Percentiles rank a stretch among this genome's conserved stretches.
Evolutionary conservation across 2,797 vertebrate species (phyloP).

Genomic region (Parauchenoglanis punctatus): DNA sequence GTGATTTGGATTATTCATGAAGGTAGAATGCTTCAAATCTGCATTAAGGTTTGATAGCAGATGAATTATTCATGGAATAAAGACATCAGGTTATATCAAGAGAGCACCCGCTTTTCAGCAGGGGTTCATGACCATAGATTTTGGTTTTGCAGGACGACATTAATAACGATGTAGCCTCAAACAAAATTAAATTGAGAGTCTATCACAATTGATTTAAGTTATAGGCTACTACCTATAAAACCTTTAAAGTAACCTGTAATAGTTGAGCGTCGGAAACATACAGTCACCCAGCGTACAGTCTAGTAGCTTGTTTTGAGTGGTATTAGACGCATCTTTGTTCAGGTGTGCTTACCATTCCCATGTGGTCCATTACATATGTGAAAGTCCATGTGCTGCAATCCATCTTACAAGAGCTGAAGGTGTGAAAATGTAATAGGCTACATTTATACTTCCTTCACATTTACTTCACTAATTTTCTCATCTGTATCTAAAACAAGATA

Average conservation of each 20-base stretch:
- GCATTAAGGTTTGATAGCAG: constrained; percentile 52
- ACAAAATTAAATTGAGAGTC: not conserved
- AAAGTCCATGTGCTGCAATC: not conserved
- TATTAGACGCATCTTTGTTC: not conserved
- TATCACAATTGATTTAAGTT: not conserved
- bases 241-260: not conserved
- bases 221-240: not conserved
- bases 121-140: not conserved
- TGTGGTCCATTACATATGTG: not conserved
- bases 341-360: not conserved
- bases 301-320: not conserved
- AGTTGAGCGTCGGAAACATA: not conserved
- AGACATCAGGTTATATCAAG: constrained; percentile 48
- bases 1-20: constrained; percentile 57
- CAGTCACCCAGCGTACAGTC: not conserved
- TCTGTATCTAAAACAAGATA: not conserved
- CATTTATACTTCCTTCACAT: not conserved
- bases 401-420: not conserved
- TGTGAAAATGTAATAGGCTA: not conserved
- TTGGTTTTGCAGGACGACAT: not conserved
- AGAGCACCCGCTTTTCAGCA: not conserved
- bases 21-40: constrained; percentile 46
- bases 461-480: not conserved
- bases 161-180: too few species aligned
- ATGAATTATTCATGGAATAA: constrained; percentile 58